Evolutionary conservation across 2,888 invertebrate genomes (phyloP), one percentile per base, ranked within the genome.

Genomic region (Amiota communis): DNA sequence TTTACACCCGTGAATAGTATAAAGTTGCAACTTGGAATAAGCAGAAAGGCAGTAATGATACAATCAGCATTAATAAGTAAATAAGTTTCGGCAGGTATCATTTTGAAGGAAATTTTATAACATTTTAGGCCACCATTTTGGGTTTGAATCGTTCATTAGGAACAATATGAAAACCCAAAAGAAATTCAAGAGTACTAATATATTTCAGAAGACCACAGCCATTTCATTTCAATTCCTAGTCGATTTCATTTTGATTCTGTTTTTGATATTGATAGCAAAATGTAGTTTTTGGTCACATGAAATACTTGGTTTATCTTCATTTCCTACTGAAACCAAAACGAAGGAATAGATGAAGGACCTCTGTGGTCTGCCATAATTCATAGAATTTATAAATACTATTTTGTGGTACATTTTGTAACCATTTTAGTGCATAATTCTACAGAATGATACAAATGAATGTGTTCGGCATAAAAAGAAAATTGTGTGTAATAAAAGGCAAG

Each of bases 61-160:
- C 72, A n/a, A n/a, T n/a, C n/a, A n/a, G n/a, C n/a, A 76, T 79
- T 77, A 74, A 78, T 79, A 77, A 79, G 75, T n/a, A n/a, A n/a
- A n/a, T n/a, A n/a, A 76, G 74, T 51, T 59, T 36, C 36, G 6
- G 0, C 59, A 49, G 23, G 74, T 67, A 70, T 78, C 78, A 77
- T 80, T 80, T 79, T 36, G 76, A 81, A 78, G 83, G 83, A 83
- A 83, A 83, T 83, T 83, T 81, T 83, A 83, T 83, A 84, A n/a
- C n/a, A n/a, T n/a, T n/a, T n/a, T n/a, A 83, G 48, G 73, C 4
- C 4, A 36, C 6, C 36, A 36, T 36, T 36, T 6, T 36, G 36
- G 1, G 23, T 23, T 3, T 23, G 23, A 1, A 23, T 23, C 23
- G 23, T 11, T 20, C n/a, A n/a, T 11, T 10, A 15, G 57, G 15